Percentiles rank a stretch among this genome's conserved stretches.
These are phyloP conservation scores for Vicugna pacos DNA, from an alignment of 2,113 vertebrate genomes.

Conservation along the genomic window DNA sequence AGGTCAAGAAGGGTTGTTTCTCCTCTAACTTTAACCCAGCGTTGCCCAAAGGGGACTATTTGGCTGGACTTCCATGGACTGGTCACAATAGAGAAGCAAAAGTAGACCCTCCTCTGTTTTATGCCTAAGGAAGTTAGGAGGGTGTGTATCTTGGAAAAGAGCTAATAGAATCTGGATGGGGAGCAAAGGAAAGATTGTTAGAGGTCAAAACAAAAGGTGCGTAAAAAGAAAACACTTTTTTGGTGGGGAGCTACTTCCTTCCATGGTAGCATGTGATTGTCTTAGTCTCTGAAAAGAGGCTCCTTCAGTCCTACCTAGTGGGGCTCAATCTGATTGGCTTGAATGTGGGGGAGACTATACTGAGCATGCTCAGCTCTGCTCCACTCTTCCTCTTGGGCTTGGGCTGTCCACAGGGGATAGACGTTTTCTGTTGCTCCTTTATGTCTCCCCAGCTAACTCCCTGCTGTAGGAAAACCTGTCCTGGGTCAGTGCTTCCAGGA, in stretches of 20 bases:
- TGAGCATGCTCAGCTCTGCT: neutral
- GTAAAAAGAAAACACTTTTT: neutral
- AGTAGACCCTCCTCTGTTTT: neutral
- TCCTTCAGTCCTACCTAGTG: neutral
- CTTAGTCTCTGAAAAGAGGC: neutral
- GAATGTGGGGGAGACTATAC: neutral
- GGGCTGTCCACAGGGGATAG: neutral
- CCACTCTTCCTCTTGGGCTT: neutral
- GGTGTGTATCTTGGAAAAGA: neutral
- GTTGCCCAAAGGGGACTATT: neutral
- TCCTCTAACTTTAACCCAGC: neutral
- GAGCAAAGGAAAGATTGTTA: neutral
- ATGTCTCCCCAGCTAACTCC: neutral
- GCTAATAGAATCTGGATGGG: neutral
- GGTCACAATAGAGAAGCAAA: neutral
- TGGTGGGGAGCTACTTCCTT: neutral
- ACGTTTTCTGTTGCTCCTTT: neutral
- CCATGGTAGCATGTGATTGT: neutral
- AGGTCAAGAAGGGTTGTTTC: neutral
- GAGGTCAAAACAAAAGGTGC: neutral
- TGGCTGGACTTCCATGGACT: neutral
- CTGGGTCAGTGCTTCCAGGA: neutral
- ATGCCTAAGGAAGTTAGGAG: neutral
- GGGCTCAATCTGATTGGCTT: too few relatives aligned
- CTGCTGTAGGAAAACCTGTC: neutral